phyloP scores from a whole-genome alignment of 2,113 vertebrate genomes.

The Ictidomys tridecemlineatus region DNA sequence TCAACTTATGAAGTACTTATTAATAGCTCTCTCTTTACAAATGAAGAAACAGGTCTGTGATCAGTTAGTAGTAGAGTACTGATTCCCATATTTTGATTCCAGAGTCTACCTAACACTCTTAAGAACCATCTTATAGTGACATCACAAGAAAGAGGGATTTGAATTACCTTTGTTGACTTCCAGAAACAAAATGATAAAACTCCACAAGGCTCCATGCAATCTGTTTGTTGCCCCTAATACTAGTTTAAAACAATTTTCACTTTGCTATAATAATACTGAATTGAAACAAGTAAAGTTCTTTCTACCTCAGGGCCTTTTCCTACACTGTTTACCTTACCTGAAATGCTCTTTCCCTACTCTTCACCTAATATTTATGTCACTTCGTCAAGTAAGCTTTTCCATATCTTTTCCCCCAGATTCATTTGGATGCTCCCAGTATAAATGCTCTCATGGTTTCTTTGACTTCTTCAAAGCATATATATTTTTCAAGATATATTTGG shows the following conservation, averaged over 20 bases:
- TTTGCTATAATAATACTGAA: not conserved
- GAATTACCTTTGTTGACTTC: not conserved
- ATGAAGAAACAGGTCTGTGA: not conserved
- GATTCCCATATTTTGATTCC: not conserved
- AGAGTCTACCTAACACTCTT: not conserved
- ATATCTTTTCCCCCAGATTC: not conserved
- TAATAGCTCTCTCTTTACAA: not conserved
- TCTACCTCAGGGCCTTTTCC: not conserved
- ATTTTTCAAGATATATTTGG: not conserved
- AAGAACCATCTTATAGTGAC: not conserved
- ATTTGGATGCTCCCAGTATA: not conserved
- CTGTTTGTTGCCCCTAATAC: not conserved
- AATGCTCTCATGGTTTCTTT: not conserved
- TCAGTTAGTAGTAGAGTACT: not conserved
- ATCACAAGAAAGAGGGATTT: not conserved
- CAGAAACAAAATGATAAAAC: slow-evolving; percentile 41
- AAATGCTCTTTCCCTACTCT: not conserved
- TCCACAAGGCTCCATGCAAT: not conserved
- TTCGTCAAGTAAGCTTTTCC: not conserved
- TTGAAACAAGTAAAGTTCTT: not conserved
- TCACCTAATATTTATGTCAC: not conserved
- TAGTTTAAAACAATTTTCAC: not conserved
- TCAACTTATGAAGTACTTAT: not conserved
- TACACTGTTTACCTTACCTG: not conserved
- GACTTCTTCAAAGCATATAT: slow-evolving; percentile 6